Percentiles rank a stretch among this genome's conserved stretches.
These are phyloP conservation scores for Gadus chalcogrammus DNA, from an alignment of 2,113 vertebrate genomes.

Conservation along the genomic window DNA sequence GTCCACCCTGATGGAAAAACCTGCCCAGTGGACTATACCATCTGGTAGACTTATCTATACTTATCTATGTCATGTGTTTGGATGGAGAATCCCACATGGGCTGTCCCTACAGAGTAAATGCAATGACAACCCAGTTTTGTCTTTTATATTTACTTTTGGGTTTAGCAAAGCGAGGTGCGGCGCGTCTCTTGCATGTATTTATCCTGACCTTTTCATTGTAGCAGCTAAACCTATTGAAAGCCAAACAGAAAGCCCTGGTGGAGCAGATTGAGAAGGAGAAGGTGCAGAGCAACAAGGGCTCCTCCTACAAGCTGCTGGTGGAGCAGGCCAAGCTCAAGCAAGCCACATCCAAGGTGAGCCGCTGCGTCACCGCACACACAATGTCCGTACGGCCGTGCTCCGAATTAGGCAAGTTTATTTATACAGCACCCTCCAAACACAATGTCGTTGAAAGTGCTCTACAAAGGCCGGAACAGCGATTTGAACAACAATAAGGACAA, in stretches of 20 bases:
- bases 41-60: no score
- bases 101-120: neutral
- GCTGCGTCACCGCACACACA: no score
- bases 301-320: conserved; percentile 97
- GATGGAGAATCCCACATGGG: neutral
- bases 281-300: conserved; percentile 99
- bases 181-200: conserved; percentile 29
- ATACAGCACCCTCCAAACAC: no score
- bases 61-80: no score
- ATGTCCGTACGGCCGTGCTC: no score
- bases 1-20: no score
- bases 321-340: conserved; percentile 99
- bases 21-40: no score
- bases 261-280: conserved; percentile 99
- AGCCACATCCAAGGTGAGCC: conserved; percentile 95
- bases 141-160: neutral
- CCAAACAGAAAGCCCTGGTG: conserved; percentile 99
- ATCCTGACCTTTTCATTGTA: conserved; percentile 79
- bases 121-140: neutral
- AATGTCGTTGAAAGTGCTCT: no score
- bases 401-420: no score
- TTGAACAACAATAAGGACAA: no score
- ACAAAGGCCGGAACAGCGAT: no score
- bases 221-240: conserved; percentile 99
- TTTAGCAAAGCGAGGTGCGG: no score